Base-by-base conservation (phyloP, 2,888 invertebrate genomes). In the Lepidonotus clava region DNA sequence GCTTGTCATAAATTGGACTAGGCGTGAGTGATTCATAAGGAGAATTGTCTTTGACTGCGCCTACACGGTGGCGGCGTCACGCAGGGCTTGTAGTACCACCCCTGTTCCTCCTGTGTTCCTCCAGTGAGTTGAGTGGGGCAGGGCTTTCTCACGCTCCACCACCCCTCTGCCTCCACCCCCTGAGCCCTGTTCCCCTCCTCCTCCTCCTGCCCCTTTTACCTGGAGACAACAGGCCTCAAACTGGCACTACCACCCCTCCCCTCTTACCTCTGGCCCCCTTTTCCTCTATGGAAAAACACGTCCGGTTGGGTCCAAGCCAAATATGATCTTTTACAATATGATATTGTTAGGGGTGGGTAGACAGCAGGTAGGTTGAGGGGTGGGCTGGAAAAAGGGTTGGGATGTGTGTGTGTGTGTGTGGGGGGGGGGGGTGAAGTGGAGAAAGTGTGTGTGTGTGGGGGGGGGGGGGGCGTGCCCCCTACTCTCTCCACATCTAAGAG, bases 251-350 rank as follows among this genome's bases (percentile, higher is more conserved):
- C 46, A 46, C 46, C 8, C 46, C 46, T 46, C 18, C 46, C 8
- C 8, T 11, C 46, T 18, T 18, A 46, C 46, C 8, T 8, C 46
- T 18, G 8, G 46, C 46, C 46, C 46, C 46, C 46, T 18, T 18
- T 46, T 8, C 46, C 8, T 8, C 36, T 38, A 34, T 38, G 6
- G n/a, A n/a, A n/a, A n/a, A 36, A 71, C 71, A 71, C 71, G 71
- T 38, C n/a, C 71, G 1, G 36, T n/a, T 71, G 71, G 71, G 40
- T 46, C 0, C 46, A 41, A 46, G 80, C 80, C 80, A 80, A 80
- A 80, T 80, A 80, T 80, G 46, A 80, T 80, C 80, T 80, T 80
- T 80, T 80, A 46, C 80, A 80, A 80, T 80, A 80, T 80, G 46
- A 80, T 80, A 80, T 80, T 51, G 41, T 46, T 34, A 34, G 38